These are phyloP conservation scores for Coleophora deauratella DNA, from an alignment of 2,888 invertebrate species.

Conservation along the genomic window DNA sequence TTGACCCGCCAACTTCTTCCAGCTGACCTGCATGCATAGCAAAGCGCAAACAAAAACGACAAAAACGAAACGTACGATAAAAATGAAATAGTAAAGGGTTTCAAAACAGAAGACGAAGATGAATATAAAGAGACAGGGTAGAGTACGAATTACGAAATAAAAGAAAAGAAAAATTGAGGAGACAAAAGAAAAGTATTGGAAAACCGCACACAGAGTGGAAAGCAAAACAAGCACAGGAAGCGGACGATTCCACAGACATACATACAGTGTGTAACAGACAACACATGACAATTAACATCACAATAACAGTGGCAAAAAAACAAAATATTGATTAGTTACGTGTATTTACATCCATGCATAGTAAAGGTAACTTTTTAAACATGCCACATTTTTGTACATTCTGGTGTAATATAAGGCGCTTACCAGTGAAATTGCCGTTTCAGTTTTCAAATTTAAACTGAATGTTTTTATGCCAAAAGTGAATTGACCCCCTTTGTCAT, in stretches of 20 bases:
- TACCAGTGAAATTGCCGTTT: too few species aligned
- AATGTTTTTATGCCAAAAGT: too few species aligned
- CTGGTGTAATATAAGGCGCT: too few species aligned
- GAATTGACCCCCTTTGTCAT: too few species aligned
- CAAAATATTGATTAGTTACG: constrained; percentile 13
- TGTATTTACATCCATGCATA: constrained; percentile 7
- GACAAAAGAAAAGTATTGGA: too few species aligned
- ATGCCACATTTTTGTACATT: too few species aligned
- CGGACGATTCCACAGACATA: constrained; percentile 5
- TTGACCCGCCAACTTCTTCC: constrained; percentile 78
- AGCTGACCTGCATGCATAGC: constrained; percentile 61
- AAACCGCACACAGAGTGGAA: too few species aligned
- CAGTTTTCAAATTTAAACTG: too few species aligned
- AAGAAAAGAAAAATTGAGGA: too few species aligned
- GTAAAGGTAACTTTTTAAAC: neutral
- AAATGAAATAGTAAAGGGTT: neutral
- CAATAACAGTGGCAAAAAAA: constrained; percentile 32
- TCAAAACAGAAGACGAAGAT: constrained; percentile 34
- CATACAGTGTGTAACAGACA: neutral
- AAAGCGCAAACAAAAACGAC: constrained; percentile 14
- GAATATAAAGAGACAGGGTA: constrained; percentile 48
- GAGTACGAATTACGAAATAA: constrained; percentile 25
- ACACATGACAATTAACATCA: constrained; percentile 65
- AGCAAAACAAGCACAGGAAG: too few species aligned
- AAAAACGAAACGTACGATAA: neutral